phyloP scores from a whole-genome alignment of 1,140 invertebrate genomes.

The Drosophila nigrodunni region DNA sequence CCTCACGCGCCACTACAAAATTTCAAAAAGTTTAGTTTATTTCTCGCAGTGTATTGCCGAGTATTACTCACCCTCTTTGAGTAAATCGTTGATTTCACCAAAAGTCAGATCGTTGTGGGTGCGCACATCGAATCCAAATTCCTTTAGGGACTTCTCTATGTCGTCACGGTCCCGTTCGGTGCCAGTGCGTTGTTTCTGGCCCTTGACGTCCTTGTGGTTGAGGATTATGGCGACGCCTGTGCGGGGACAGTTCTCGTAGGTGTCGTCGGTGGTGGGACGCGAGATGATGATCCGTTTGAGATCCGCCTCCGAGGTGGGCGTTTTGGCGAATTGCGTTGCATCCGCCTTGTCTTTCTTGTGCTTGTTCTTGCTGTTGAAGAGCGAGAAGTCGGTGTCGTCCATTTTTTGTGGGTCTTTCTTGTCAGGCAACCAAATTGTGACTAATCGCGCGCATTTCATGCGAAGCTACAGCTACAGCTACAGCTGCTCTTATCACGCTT shows the following conservation, averaged over 20 bases:
- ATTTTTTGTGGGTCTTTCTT: constrained; percentile 49
- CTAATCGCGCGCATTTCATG: constrained; percentile 48
- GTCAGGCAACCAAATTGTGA: constrained; percentile 40
- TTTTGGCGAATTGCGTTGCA: constrained; percentile 63
- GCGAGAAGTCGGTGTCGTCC: constrained; percentile 75
- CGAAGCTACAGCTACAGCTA: constrained; percentile 41
- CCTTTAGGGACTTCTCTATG: constrained; percentile 72
- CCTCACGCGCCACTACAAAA: constrained; percentile 85
- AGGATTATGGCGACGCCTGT: constrained; percentile 91
- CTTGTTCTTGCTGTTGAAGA: constrained; percentile 68
- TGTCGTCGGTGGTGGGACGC: constrained; percentile 75
- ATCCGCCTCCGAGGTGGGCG: constrained; percentile 64
- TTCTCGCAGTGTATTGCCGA: not conserved
- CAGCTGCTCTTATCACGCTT: constrained; percentile 46
- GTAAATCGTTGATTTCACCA: constrained; percentile 85
- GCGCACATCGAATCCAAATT: constrained; percentile 87
- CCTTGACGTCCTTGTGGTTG: constrained; percentile 89
- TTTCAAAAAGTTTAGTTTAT: too few species aligned
- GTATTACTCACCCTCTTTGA: constrained; percentile 85
- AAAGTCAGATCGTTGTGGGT: constrained; percentile 86
- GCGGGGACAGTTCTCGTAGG: constrained; percentile 87
- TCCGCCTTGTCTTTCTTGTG: constrained; percentile 81
- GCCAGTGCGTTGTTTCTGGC: constrained; percentile 80
- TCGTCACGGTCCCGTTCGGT: constrained; percentile 85
- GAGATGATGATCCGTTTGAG: constrained; percentile 67